Percentiles rank a stretch among this genome's conserved stretches.
phyloP scores from a whole-genome alignment of 2,888 invertebrate genomes.

The Stictocephala bisonia region DNA sequence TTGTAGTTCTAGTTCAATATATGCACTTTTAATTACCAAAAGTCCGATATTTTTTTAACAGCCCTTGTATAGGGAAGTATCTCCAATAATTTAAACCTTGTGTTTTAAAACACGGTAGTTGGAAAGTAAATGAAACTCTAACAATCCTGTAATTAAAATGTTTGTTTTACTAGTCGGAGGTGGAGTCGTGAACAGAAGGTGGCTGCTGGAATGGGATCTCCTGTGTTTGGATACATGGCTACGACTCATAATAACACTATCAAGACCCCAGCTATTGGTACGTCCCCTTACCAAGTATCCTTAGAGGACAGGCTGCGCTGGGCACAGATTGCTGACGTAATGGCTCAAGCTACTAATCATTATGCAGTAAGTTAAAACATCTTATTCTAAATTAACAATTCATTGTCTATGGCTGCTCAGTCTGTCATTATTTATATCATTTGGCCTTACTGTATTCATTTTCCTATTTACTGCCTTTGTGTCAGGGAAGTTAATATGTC shows the following conservation, averaged over 20 bases:
- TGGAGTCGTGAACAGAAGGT: constrained; percentile 92
- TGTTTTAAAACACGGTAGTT: too few species aligned
- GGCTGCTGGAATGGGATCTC: constrained; percentile 74
- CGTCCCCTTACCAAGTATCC: constrained; percentile 82
- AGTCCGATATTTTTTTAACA: too few species aligned
- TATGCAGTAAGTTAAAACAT: constrained; percentile 76
- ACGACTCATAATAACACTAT: constrained; percentile 70
- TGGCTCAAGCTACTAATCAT: constrained; percentile 82
- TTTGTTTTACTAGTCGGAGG: constrained; percentile 73
- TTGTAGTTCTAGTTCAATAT: too few species aligned
- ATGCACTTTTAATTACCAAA: too few species aligned
- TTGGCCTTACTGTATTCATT: too few species aligned
- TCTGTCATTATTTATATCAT: not conserved
- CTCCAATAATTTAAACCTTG: too few species aligned
- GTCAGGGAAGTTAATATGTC: too few species aligned
- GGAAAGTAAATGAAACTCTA: too few species aligned
- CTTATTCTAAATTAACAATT: too few species aligned
- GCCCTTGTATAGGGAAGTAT: too few species aligned
- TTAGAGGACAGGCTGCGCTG: constrained; percentile 85
- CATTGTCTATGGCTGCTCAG: not conserved
- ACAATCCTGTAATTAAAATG: constrained; percentile 14
- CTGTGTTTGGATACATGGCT: constrained; percentile 89
- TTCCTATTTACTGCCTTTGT: too few species aligned
- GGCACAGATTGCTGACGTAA: constrained; percentile 91
- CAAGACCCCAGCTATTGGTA: constrained; percentile 78